phyloP scores from a whole-genome alignment of 2,888 invertebrate genomes.

The Tachina lurida region DNA sequence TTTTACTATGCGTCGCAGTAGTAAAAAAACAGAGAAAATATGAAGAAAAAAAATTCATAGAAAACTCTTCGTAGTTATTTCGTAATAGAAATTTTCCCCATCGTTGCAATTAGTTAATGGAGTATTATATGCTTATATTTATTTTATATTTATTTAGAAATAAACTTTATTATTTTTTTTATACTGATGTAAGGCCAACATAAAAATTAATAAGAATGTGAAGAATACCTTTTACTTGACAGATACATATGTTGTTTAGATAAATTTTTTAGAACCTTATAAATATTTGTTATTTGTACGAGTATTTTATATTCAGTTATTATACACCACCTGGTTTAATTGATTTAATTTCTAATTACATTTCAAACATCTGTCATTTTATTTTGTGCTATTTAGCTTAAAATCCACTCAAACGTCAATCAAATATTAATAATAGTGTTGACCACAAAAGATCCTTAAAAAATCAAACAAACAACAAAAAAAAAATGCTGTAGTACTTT shows the following conservation, averaged over 20 bases:
- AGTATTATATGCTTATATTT: slow-evolving; percentile 44
- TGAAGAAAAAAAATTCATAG: slow-evolving; percentile 28
- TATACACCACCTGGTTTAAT: slow-evolving; percentile 61
- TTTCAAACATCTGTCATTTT: slow-evolving; percentile 66
- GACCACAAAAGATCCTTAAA: slow-evolving; percentile 50
- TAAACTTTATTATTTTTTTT: slow-evolving; percentile 51
- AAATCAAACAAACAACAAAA: not conserved
- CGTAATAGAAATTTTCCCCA: slow-evolving; percentile 44
- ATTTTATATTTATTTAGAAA: slow-evolving; percentile 47
- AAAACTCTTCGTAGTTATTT: slow-evolving; percentile 46
- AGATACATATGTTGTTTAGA: slow-evolving; percentile 12
- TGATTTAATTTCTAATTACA: slow-evolving; percentile 67
- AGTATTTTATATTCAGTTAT: not conserved
- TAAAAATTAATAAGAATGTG: not conserved
- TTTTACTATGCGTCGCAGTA: slow-evolving; percentile 38
- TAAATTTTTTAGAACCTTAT: not conserved
- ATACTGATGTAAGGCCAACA: slow-evolving; percentile 1
- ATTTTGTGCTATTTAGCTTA: not conserved
- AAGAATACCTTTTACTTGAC: slow-evolving; percentile 27
- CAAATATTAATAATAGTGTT: slow-evolving; percentile 66
- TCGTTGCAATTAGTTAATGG: slow-evolving; percentile 70
- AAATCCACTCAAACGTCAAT: slow-evolving; percentile 53
- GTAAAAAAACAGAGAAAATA: slow-evolving; percentile 42
- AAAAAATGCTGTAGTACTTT: not conserved
- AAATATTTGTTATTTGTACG: not conserved